Evolutionary conservation across 1,140 invertebrate genomes (phyloP).

Genomic region (Babylonia areolata): DNA sequence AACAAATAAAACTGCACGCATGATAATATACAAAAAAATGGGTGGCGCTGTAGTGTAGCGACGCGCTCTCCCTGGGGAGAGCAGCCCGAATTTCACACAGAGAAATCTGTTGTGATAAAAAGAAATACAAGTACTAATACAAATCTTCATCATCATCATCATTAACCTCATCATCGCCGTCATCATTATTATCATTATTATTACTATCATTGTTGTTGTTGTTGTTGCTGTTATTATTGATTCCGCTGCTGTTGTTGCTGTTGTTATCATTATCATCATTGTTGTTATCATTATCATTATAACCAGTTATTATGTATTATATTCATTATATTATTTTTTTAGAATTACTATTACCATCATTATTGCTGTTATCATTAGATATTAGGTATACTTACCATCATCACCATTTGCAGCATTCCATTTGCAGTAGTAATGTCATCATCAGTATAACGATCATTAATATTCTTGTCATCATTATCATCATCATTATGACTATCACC

Average conservation of each 20-base stretch:
- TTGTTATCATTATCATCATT: slow-evolving; percentile 23
- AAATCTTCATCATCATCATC: slow-evolving; percentile 1
- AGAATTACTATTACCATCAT: neutral
- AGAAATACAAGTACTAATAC: too few species aligned
- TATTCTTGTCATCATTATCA: neutral
- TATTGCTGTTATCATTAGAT: neutral
- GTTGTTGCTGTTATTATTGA: slow-evolving; percentile 35
- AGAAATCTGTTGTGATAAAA: too few species aligned
- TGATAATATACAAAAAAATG: too few species aligned
- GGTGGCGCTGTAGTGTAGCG: too few species aligned
- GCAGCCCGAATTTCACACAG: too few species aligned
- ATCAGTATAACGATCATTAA: slow-evolving; percentile 17
- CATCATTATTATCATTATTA: slow-evolving; percentile 31
- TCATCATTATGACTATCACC: neutral
- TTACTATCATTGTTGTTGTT: slow-evolving; percentile 29
- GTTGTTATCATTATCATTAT: neutral
- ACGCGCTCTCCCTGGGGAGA: too few species aligned
- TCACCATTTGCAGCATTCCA: too few species aligned
- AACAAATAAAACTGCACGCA: too few species aligned
- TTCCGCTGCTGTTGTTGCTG: slow-evolving; percentile 29
- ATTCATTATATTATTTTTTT: too few species aligned
- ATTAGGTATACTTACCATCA: neutral
- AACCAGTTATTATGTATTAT: too few species aligned
- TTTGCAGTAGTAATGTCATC: too few species aligned
- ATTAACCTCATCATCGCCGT: slow-evolving; percentile 39